Evolutionary conservation across 2,113 vertebrate genomes (phyloP).

Genomic region (Phyllostomus hastatus): DNA sequence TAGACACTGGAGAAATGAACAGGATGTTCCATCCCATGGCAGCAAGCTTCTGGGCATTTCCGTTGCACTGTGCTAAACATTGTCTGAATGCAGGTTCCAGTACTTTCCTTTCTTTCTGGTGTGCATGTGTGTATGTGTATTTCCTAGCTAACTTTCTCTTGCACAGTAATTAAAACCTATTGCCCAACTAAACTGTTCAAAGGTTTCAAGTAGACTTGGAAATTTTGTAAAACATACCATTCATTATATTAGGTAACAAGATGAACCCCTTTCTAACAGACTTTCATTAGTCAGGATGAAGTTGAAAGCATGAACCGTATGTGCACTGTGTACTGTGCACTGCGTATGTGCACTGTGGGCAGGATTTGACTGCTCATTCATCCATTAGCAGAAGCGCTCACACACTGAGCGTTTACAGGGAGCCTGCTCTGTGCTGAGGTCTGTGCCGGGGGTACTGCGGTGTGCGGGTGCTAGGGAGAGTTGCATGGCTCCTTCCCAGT

Average conservation of each 20-base stretch:
- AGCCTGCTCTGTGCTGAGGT: background rate
- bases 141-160: background rate
- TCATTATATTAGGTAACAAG: background rate
- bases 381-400: background rate
- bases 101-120: background rate
- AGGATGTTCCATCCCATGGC: background rate
- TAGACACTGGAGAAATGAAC: background rate
- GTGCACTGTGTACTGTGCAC: too few species aligned
- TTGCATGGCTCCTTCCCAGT: background rate
- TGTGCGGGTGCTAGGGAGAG: background rate
- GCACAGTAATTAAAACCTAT: background rate
- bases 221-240: background rate
- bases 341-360: too few species aligned
- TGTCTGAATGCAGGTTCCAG: background rate
- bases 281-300: background rate
- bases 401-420: accelerated
- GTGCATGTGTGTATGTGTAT: background rate
- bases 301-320: background rate
- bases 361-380: background rate
- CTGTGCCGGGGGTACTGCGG: background rate
- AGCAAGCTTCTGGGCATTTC: background rate
- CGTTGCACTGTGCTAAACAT: background rate
- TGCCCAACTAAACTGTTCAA: background rate
- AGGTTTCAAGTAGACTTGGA: background rate
- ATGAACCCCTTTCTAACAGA: background rate